Conservation (phyloP, 2,113 vertebrate species). For the Seriola dumerili region DNA sequence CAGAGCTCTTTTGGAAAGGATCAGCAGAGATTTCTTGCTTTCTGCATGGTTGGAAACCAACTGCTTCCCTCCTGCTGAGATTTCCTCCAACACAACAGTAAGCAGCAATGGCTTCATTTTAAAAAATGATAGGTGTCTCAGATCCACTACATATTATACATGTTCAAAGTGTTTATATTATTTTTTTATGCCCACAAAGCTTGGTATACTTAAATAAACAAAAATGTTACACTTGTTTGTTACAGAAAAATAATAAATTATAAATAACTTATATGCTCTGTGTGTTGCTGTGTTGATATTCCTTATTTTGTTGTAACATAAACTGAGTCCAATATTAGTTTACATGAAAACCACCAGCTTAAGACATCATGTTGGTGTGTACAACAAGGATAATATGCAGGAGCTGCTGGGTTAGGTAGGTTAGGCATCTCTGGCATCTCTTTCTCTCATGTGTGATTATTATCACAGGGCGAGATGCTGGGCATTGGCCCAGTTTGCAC, state of each 20-base stretch:
- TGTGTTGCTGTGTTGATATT: too few species aligned
- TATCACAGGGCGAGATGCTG: conserved; percentile 12
- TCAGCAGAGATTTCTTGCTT: conserved; percentile 54
- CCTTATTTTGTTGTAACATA: too few species aligned
- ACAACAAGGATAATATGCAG: neutral
- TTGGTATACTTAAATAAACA: too few species aligned
- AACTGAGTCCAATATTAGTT: neutral
- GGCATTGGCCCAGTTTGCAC: conserved; percentile 8
- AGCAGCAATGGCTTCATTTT: neutral
- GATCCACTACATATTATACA: too few species aligned
- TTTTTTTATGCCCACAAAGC: too few species aligned
- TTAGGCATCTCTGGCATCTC: conserved; percentile 5
- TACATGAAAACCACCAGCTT: neutral
- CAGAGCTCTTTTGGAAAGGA: conserved; percentile 49
- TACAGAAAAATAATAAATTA: too few species aligned
- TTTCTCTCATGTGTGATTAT: conserved; percentile 6
- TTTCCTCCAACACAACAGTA: neutral
- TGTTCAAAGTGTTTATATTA: too few species aligned
- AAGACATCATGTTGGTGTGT: neutral
- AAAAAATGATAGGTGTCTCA: neutral
- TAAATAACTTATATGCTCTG: too few species aligned
- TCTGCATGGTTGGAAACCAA: conserved; percentile 10
- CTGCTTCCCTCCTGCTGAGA: conserved; percentile 8
- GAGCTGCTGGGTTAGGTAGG: neutral
- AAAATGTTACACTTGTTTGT: too few species aligned